Conservation (phyloP, 2,113 vertebrate species). For the Ceratotherium simum region DNA sequence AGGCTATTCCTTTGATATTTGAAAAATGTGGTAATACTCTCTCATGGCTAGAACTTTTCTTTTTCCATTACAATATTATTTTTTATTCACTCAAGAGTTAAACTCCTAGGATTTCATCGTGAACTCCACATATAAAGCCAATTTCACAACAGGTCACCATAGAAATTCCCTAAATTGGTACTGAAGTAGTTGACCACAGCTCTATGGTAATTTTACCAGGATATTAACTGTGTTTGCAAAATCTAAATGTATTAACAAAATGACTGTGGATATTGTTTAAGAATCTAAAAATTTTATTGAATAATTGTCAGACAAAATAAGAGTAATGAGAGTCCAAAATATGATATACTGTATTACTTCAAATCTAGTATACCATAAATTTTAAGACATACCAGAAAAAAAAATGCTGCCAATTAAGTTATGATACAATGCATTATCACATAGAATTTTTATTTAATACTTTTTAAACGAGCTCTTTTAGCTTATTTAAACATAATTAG, state of each 20-base stretch:
- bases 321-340: not conserved
- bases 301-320: conserved; percentile 14
- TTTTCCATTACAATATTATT: not conserved
- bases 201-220: not conserved
- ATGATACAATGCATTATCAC: not conserved
- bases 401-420: not conserved
- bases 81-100: conserved; percentile 39
- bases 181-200: not conserved
- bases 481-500: conserved; percentile 50
- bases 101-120: conserved; percentile 31
- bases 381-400: not conserved
- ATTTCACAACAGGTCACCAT: not conserved
- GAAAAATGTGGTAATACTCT: not conserved
- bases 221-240: not conserved
- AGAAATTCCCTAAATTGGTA: not conserved
- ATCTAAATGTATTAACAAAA: not conserved
- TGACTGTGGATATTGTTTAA: not conserved
- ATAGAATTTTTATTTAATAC: conserved; percentile 33
- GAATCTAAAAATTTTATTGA: conserved; percentile 23
- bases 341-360: not conserved
- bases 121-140: not conserved
- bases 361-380: not conserved
- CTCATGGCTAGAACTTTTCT: not conserved
- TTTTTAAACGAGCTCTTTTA: conserved; percentile 6
- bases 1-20: not conserved